Evolutionary conservation across 2,888 invertebrate genomes (phyloP).

Genomic region (Lochmaea crataegi): DNA sequence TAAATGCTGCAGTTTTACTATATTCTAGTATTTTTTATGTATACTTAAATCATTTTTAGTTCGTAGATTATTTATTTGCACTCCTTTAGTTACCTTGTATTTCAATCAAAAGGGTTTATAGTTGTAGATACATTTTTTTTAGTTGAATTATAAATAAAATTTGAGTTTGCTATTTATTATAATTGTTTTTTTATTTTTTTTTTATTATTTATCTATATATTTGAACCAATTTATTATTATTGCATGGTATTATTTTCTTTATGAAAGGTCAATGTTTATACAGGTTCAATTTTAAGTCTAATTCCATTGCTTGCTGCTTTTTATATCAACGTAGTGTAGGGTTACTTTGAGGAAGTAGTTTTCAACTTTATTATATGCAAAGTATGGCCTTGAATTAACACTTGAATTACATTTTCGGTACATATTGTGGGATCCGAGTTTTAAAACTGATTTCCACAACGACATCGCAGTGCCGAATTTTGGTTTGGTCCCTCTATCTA

Average conservation of each 20-base stretch:
- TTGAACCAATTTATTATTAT: constrained; percentile 26
- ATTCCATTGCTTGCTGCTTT: too few species aligned
- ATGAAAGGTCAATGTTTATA: constrained; percentile 20
- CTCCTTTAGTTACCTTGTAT: constrained; percentile 57
- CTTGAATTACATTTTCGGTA: too few species aligned
- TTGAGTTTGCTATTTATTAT: constrained; percentile 47
- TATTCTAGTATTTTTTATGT: constrained; percentile 47
- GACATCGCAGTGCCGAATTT: too few species aligned
- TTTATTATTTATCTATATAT: constrained; percentile 24
- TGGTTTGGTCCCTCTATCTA: too few species aligned
- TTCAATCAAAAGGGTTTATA: constrained; percentile 44
- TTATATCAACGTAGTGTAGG: too few species aligned
- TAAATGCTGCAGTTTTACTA: constrained; percentile 53
- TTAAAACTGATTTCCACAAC: too few species aligned
- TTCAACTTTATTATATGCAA: too few species aligned
- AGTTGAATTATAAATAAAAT: constrained; percentile 45
- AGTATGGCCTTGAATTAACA: too few species aligned
- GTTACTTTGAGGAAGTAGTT: too few species aligned
- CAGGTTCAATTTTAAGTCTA: neutral
- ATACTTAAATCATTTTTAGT: constrained; percentile 52
- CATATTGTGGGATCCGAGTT: too few species aligned
- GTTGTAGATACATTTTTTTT: constrained; percentile 50
- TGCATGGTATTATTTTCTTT: constrained; percentile 30
- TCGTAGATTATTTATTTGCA: constrained; percentile 57
- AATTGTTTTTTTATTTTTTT: constrained; percentile 42